Conservation (phyloP, 2,113 vertebrate genomes). For the Pteruthius melanotis region DNA sequence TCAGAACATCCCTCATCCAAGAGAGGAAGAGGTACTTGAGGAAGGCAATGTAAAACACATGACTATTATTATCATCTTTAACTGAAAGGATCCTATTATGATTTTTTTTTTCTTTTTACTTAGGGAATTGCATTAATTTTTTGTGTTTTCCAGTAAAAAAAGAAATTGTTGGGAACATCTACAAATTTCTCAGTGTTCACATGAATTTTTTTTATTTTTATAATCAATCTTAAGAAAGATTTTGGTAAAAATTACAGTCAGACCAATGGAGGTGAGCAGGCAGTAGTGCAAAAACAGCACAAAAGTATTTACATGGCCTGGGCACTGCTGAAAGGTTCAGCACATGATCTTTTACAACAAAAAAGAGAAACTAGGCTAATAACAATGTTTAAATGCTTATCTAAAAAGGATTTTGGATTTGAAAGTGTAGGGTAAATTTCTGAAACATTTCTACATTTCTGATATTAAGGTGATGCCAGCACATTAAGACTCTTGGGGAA, state of each 20-base stretch:
- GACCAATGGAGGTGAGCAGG: background rate
- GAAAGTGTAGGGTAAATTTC: background rate
- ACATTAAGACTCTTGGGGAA: background rate
- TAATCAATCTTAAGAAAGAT: background rate
- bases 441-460: background rate
- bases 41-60: background rate
- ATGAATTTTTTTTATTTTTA: accelerated
- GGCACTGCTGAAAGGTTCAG: background rate
- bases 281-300: background rate
- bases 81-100: background rate
- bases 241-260: background rate
- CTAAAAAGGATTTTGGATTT: background rate
- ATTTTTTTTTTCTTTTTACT: background rate
- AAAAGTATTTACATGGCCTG: background rate
- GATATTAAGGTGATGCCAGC: background rate
- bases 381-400: background rate
- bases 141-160: background rate
- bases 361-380: background rate
- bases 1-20: background rate
- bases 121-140: background rate
- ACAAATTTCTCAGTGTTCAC: background rate
- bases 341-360: background rate
- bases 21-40: background rate
- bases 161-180: background rate
- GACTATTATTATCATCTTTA: background rate